phyloP scores from a whole-genome alignment of 1,140 invertebrate genomes.

The silkworm (Bombyx mori) region ASM3026992v2 NC_085130.1:19046501-19047000 shows the following conservation, averaged over 20 bases:
- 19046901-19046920: too few species aligned
- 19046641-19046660: constrained; percentile 34
- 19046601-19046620: neutral
- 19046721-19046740: constrained; percentile 19
- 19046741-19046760: neutral
- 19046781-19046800: neutral
- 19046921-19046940: too few species aligned
- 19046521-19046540: constrained; percentile 2
- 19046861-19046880: too few species aligned
- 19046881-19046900: too few species aligned
- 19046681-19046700: constrained; percentile 37
- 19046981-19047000: too few species aligned
- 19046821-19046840: too few species aligned
- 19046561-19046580: neutral
- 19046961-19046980: too few species aligned
- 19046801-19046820: neutral
- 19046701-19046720: constrained; percentile 26
- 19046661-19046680: constrained; percentile 52
- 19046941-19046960: too few species aligned
- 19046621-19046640: constrained; percentile 33
- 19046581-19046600: too few species aligned
- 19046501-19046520: constrained; percentile 6
- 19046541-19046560: neutral
- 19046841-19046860: too few species aligned
- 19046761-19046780: neutral